These are phyloP conservation scores for Ochropleura leucogaster DNA, from an alignment of 2,888 invertebrate genomes.

Conservation along the genomic window DNA sequence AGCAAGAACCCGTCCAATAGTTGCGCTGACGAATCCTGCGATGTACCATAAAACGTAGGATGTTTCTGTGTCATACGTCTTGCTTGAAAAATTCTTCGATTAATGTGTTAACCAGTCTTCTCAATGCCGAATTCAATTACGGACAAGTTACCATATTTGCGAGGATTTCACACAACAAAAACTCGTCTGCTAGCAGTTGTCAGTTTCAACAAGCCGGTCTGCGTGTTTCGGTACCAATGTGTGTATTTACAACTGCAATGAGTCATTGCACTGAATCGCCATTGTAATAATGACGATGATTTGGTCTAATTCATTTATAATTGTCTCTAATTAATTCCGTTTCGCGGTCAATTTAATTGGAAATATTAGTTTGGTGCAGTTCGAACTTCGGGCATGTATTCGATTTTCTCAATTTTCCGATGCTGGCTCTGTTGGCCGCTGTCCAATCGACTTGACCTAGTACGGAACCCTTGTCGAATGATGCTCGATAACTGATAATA, in stretches of 20 bases:
- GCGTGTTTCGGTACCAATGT: slow-evolving; percentile 47
- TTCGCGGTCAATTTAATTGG: slow-evolving; percentile 39
- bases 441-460: slow-evolving; percentile 63
- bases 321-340: slow-evolving; percentile 40
- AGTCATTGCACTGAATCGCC: slow-evolving; percentile 55
- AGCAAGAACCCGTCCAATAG: slow-evolving; percentile 35
- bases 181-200: slow-evolving; percentile 46
- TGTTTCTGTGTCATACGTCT: too few relatives aligned
- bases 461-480: slow-evolving; percentile 46
- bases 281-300: slow-evolving; percentile 44
- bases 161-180: slow-evolving; percentile 54
- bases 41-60: slow-evolving; percentile 15
- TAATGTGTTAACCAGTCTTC: slow-evolving; percentile 26
- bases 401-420: slow-evolving; percentile 33
- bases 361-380: slow-evolving; percentile 34
- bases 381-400: slow-evolving; percentile 9
- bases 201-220: slow-evolving; percentile 30
- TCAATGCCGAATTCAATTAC: slow-evolving; percentile 40
- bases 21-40: slow-evolving; percentile 21
- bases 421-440: slow-evolving; percentile 46
- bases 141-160: slow-evolving; percentile 46
- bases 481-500: slow-evolving; percentile 49
- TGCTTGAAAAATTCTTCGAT: slow-evolving; percentile 21
- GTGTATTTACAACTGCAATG: slow-evolving; percentile 60
- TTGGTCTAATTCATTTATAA: slow-evolving; percentile 57